These are phyloP conservation scores for Panulirus ornatus DNA, from an alignment of 1,140 invertebrate species.

Conservation along the genomic window DNA sequence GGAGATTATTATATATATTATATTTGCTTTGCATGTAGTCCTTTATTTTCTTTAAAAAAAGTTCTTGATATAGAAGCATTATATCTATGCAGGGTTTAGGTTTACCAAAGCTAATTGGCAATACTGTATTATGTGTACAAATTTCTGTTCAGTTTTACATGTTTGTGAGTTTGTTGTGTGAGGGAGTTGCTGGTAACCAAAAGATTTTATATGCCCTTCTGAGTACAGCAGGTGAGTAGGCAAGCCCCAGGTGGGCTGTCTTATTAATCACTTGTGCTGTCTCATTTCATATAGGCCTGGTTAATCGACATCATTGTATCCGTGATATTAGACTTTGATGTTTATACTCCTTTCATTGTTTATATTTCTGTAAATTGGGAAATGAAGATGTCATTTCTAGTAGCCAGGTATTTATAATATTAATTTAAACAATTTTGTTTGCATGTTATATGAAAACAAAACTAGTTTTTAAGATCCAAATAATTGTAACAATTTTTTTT, in stretches of 20 bases:
- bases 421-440: not conserved
- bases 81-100: conserved; percentile 63
- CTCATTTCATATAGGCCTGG: not conserved
- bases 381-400: not conserved
- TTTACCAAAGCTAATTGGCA: conserved; percentile 71
- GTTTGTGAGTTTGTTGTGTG: conserved; percentile 40
- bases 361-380: not conserved
- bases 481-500: too few species aligned
- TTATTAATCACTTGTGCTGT: not conserved
- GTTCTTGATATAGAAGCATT: conserved; percentile 49
- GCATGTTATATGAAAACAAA: not conserved
- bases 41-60: conserved; percentile 68
- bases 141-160: conserved; percentile 58
- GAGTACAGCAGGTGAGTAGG: not conserved
- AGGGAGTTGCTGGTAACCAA: conserved; percentile 57
- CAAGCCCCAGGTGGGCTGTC: conserved; percentile 2
- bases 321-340: not conserved
- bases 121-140: conserved; percentile 59
- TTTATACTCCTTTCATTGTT: conserved; percentile 4
- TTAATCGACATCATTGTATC: not conserved
- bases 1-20: conserved; percentile 70
- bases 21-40: conserved; percentile 72
- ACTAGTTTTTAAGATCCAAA: too few species aligned
- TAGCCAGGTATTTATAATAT: not conserved
- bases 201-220: not conserved